These are phyloP conservation scores for Gallinago nigripennis DNA, from an alignment of 2,797 vertebrate genomes.

Conservation along the genomic window DNA sequence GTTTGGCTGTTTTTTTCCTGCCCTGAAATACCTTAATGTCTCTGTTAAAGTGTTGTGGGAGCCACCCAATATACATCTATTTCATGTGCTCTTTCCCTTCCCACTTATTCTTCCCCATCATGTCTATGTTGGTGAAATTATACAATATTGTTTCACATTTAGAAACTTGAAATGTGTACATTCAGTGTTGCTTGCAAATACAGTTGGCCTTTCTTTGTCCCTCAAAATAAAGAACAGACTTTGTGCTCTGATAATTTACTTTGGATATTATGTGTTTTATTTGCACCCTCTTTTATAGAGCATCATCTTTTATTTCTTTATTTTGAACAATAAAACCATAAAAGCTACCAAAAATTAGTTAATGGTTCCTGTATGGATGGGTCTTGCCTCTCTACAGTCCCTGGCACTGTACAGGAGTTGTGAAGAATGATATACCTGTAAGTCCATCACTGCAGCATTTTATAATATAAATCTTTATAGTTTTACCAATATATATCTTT, in stretches of 20 bases:
- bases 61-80: rapidly evolving
- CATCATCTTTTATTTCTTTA: background rate
- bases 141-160: background rate
- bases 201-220: rapidly evolving
- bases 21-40: background rate
- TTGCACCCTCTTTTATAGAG: background rate
- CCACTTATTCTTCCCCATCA: background rate
- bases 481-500: background rate
- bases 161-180: background rate
- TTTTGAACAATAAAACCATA: background rate
- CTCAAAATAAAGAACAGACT: background rate
- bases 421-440: background rate
- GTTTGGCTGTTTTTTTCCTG: rapidly evolving
- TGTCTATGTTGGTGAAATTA: background rate
- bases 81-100: background rate
- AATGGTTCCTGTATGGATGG: background rate
- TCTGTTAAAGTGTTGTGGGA: background rate
- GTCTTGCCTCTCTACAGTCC: background rate
- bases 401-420: background rate
- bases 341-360: background rate
- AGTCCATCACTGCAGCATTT: background rate
- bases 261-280: background rate
- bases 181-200: background rate
- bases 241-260: background rate
- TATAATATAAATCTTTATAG: background rate